Base-by-base conservation (phyloP, 2,113 vertebrate species). In the Lycaon pictus region DNA sequence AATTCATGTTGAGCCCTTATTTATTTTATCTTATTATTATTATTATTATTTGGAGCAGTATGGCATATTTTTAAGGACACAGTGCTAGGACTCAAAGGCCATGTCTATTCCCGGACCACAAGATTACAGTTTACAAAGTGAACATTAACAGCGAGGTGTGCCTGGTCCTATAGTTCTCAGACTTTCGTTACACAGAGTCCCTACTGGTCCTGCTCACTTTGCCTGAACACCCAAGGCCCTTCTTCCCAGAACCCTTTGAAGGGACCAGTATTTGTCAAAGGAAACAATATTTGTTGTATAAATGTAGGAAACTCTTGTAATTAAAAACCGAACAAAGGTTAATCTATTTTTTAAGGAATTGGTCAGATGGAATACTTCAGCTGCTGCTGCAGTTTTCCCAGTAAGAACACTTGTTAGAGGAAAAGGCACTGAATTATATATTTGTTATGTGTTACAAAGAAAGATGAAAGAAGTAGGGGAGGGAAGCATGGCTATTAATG, bases 261-360 rank as follows among this genome's bases (percentile, higher is more conserved):
- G 94, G 56, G 77, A 43, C 11, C 23, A 87, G 1, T 32, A 7
- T 56, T 82, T 97, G 60, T 94, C 12, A 43, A 80, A 77, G 43
- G 60, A 77, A 79, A 85, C 13, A 48, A 20, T 87, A 80, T 69
- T 69, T 69, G 12, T 89, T 81, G 4, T 56, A n/a, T 51, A 80
- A 80, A 89, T 56, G 9, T 51, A 67, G 17, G 37, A 90, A 92
- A 74, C 17, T 32, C 27, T 82, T 79, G 53, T 92, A 85, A 90
- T 79, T 56, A 55, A 83, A 88, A 82, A 35, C 29, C 90, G 58
- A 97, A 55, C 53, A 86, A 79, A 88, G 16, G 29, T 71, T 84
- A 69, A 85, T 25, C 0, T 63, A 62, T 79, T 90, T 96, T 69
- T 65, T 71, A 77, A 72, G 11, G 1, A 63, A 35, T 20, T 79